phyloP scores from a whole-genome alignment of 2,888 invertebrate genomes.

The Horisme vitalbata region DNA sequence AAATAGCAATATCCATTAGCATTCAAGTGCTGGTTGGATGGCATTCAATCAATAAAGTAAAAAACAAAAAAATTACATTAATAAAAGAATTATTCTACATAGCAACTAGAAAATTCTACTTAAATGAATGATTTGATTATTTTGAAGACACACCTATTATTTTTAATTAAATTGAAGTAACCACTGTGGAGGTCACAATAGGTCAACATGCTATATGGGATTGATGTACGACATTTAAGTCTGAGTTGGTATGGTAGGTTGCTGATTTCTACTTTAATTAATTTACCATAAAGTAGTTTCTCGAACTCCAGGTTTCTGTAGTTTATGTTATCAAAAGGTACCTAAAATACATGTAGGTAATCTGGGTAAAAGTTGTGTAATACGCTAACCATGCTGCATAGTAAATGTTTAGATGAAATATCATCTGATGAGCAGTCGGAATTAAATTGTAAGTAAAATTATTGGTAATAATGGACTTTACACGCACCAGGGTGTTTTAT shows the following conservation, averaged over 20 bases:
- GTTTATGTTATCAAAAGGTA: too few species aligned
- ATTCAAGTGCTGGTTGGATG: too few species aligned
- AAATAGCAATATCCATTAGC: too few species aligned
- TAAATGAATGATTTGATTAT: too few species aligned
- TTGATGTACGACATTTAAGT: background rate
- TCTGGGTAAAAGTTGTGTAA: conserved; percentile 57
- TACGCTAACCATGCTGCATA: conserved; percentile 40
- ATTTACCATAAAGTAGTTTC: too few species aligned
- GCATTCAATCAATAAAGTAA: too few species aligned
- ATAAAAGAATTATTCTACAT: too few species aligned
- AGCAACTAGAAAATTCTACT: too few species aligned
- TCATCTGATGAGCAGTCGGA: background rate
- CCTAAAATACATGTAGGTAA: conserved; percentile 29
- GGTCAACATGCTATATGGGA: conserved; percentile 30
- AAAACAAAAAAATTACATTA: too few species aligned
- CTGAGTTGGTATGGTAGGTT: conserved; percentile 20
- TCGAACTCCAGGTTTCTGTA: too few species aligned
- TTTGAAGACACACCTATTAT: background rate
- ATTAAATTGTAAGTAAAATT: background rate
- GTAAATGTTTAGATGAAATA: conserved; percentile 4
- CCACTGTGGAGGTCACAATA: conserved; percentile 43
- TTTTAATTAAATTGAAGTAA: conserved; percentile 13
- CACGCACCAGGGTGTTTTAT: background rate
- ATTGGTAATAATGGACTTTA: background rate
- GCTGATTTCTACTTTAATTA: too few species aligned